Evolutionary conservation across 2,797 vertebrate species (phyloP), one percentile per base, ranked within the genome.

Genomic region (Amazonetta brasiliensis): DNA sequence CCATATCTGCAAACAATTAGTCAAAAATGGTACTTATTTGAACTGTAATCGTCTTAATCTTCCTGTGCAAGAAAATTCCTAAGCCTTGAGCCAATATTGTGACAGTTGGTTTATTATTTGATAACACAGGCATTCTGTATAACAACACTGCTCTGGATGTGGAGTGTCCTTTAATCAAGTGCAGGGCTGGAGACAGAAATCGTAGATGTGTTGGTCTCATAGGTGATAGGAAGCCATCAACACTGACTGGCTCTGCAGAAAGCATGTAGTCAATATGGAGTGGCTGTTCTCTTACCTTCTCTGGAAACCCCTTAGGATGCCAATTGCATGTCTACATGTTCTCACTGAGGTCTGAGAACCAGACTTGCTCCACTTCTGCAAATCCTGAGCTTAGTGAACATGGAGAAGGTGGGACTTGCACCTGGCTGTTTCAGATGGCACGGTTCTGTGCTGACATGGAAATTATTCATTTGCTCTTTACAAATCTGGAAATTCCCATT

Each of bases 41-140:
- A 94, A 97, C 97, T 97, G 96, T 98, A 98, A 98, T 98, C 87
- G 25, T 97, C 98, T 97, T 97, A 97, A 98, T 98, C 97, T 98
- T 97, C 97, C 97, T 81, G 80, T 91, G 84, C 96, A 98, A 98
- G 97, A 98, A 98, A 98, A 98, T 97, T 98, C 98, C 98, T 97
- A 96, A 79, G 84, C 84, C 95, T 84, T 37, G 72, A 85, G 95
- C 93, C 96, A 96, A 72, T 85, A 82, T 76, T 92, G 97, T 98
- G 98, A 98, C 98, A 98, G 98, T 98, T 97, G 97, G 98, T 99
- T 98, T 98, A 98, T 98, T 98, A 98, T 96, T 97, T 98, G 97
- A 98, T 98, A 98, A 98, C 97, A 88, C 89, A 91, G 15, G 83
- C 96, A 97, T 98, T 98, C 98, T 98, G 97, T 98, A 96, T 96